Evolutionary conservation across 2,113 vertebrate species (phyloP), one percentile per base, ranked within the genome.

Genomic region (Colossoma macropomum): DNA sequence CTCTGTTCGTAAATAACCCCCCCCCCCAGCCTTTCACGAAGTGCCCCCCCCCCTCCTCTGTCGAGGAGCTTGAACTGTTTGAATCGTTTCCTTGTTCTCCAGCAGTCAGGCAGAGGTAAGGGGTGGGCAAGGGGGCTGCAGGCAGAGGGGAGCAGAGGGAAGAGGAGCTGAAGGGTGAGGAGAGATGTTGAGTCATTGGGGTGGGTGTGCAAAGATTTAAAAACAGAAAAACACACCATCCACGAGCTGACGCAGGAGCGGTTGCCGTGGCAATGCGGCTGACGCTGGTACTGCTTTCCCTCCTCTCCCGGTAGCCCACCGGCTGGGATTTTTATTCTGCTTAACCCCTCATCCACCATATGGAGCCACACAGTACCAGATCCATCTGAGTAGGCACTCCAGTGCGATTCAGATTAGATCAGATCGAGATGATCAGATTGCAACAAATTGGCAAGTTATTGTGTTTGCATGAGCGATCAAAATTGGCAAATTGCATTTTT

Each of bases 201-300:
- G 89, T 69, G 54, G 78, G 79, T 69, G 54, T 77, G 68, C 15
- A 81, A 54, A 77, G 79, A 69, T 88, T 73, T 87, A 80, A 84
- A 86, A 86, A 76, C 28, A 52, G 50, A 84, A 76, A 84, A 75
- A 77, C 82, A 54, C 77, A 69, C 56, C 70, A 60, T 84, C 81
- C 30, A 11, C 23, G 78, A 65, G 79, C 80, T 88, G 87, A 89
- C 81, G 77, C 78, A 77, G 76, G 85, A 84, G 79, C 10, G 3
- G 91, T 92, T 92, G 90, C 88, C 89, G 66, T 90, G 90, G 91
- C 82, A 84, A 93, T 84, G n/a, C 8, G n/a, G 70, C 66, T 76
- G 83, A 90, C 71, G 82, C 56, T 4, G 13, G 17, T 50, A 48
- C 23, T 15, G 52, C 74, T 68, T 77, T 77, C 52, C 30, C 76